Conservation (phyloP, 1,140 invertebrate species). For the Augochlora pura region DNA sequence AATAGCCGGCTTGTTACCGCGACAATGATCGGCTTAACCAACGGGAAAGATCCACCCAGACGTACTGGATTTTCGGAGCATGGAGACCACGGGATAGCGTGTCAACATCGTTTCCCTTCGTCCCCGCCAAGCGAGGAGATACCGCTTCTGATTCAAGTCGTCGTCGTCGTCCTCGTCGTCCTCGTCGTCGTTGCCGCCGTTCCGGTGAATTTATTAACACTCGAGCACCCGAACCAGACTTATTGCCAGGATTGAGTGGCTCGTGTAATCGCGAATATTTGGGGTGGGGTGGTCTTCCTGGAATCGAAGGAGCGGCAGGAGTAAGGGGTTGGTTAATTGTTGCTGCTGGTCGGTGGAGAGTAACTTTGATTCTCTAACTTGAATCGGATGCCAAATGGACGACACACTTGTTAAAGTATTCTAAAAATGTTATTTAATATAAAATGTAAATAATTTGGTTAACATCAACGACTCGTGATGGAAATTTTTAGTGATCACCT, state of each 20-base stretch:
- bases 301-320: neutral
- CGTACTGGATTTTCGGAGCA: conserved; percentile 56
- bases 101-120: conserved; percentile 58
- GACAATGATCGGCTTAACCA: conserved; percentile 79
- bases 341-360: too few relatives aligned
- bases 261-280: conserved; percentile 19
- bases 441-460: too few relatives aligned
- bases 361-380: too few relatives aligned
- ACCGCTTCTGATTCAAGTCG: conserved; percentile 44
- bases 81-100: conserved; percentile 50
- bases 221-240: conserved; percentile 4
- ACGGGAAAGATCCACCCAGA: conserved; percentile 75
- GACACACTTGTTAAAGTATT: too few relatives aligned
- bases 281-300: too few relatives aligned
- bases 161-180: neutral
- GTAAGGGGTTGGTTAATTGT: neutral
- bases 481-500: too few relatives aligned
- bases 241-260: conserved; percentile 13
- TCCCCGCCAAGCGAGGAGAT: neutral
- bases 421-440: too few relatives aligned
- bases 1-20: conserved; percentile 78
- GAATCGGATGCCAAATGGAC: too few relatives aligned
- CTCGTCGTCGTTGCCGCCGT: neutral
- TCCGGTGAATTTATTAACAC: conserved; percentile 41
- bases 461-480: too few relatives aligned